Evolutionary conservation across 2,797 vertebrate species (phyloP).

Genomic region (Garrulus glandarius): DNA sequence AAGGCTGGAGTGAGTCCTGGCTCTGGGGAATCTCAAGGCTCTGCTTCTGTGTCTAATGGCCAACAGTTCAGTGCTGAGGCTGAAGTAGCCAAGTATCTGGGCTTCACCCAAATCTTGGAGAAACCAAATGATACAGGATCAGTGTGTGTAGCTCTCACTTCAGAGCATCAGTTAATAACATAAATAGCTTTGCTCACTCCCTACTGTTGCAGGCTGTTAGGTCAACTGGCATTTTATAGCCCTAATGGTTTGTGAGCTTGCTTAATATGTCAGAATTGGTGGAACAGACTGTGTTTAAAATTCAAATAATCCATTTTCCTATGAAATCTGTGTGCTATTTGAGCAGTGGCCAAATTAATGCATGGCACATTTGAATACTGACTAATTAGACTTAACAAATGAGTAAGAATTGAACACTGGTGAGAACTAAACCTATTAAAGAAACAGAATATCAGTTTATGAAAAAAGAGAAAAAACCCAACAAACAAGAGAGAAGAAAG

Average conservation of each 20-base stretch:
- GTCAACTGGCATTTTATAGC: not conserved
- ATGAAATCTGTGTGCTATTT: slow-evolving; percentile 35
- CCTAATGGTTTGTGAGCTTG: not conserved
- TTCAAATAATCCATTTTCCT: slow-evolving; percentile 26
- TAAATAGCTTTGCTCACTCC: not conserved
- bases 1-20: not conserved
- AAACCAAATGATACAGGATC: not conserved
- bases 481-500: not conserved
- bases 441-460: not conserved
- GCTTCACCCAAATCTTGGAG: not conserved
- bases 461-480: not conserved
- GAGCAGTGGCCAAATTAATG: slow-evolving; percentile 35
- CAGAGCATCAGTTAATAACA: not conserved
- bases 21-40: not conserved
- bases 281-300: slow-evolving; percentile 39
- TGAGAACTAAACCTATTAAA: not conserved
- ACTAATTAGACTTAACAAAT: slow-evolving; percentile 44
- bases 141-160: not conserved
- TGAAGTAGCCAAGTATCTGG: not conserved
- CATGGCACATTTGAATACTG: slow-evolving; percentile 9
- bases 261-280: not conserved
- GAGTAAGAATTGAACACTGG: not conserved
- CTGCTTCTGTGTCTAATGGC: not conserved
- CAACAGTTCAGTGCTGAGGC: not conserved
- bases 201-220: not conserved